These are phyloP conservation scores for Cryptocephalus primarius DNA, from an alignment of 2,888 invertebrate species.

Conservation along the genomic window DNA sequence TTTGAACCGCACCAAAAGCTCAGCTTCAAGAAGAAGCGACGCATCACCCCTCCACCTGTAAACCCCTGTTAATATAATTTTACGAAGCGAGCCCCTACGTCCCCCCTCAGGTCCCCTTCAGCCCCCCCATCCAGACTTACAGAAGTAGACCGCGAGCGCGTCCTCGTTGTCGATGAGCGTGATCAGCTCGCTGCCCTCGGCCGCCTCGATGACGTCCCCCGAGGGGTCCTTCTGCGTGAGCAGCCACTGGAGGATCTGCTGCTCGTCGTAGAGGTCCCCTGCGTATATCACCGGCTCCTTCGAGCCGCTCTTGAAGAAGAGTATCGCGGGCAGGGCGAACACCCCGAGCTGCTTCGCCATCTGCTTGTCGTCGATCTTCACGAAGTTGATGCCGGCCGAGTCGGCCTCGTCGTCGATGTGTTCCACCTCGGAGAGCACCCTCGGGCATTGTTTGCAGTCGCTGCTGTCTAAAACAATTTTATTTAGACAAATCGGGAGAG, in stretches of 20 bases:
- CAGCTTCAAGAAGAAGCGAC: no score
- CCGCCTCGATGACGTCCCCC: slow-evolving; percentile 80
- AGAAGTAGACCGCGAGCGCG: slow-evolving; percentile 83
- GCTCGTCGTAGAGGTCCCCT: slow-evolving; percentile 79
- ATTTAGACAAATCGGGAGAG: slow-evolving; percentile 3
- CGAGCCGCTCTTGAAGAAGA: slow-evolving; percentile 79
- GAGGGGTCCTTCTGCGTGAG: slow-evolving; percentile 86
- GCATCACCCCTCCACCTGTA: no score
- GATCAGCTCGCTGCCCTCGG: slow-evolving; percentile 68
- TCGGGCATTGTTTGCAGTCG: slow-evolving; percentile 88
- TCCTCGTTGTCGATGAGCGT: slow-evolving; percentile 68
- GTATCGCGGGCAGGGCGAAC: slow-evolving; percentile 79
- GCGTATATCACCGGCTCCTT: slow-evolving; percentile 88
- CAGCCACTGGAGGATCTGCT: slow-evolving; percentile 81
- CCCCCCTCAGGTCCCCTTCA: no score
- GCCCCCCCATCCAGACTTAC: slow-evolving; percentile 50
- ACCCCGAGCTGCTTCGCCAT: slow-evolving; percentile 83
- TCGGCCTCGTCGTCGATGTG: slow-evolving; percentile 92
- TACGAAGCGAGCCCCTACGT: no score
- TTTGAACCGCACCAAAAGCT: no score
- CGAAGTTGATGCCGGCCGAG: slow-evolving; percentile 80
- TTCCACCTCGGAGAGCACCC: slow-evolving; percentile 77
- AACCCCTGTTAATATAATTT: no score
- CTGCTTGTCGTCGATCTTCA: slow-evolving; percentile 80
- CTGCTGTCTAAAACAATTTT: slow-evolving; percentile 66